These are phyloP conservation scores for Amiota communis DNA, from an alignment of 2,888 invertebrate genomes.

Conservation along the genomic window DNA sequence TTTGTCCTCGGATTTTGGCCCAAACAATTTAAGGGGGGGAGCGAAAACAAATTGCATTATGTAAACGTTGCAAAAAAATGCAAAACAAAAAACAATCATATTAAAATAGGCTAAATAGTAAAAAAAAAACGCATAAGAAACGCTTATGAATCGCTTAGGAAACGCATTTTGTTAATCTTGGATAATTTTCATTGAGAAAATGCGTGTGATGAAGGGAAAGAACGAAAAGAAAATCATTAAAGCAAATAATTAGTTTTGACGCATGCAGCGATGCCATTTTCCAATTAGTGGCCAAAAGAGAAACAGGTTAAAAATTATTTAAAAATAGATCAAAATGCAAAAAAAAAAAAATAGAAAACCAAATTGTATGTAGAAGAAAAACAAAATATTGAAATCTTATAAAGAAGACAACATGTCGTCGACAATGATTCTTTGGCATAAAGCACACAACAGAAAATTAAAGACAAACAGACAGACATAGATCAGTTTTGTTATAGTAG, in stretches of 20 bases:
- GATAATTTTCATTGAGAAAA: slow-evolving; percentile 1
- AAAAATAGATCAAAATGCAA: background rate
- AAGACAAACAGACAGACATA: no score
- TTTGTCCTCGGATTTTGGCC: background rate
- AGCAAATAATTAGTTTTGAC: slow-evolving; percentile 1
- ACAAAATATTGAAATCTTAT: slow-evolving; percentile 7
- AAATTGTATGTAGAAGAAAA: background rate
- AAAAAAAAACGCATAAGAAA: background rate
- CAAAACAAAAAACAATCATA: background rate
- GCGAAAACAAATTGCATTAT: slow-evolving; percentile 1
- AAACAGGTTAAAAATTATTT: slow-evolving; percentile 26
- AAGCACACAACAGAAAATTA: no score
- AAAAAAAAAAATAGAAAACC: background rate
- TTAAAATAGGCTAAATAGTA: background rate
- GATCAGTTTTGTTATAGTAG: no score
- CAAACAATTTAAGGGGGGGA: background rate
- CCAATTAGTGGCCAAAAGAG: slow-evolving; percentile 12
- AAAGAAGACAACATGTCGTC: background rate
- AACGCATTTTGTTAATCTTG: background rate
- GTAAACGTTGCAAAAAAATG: slow-evolving; percentile 1
- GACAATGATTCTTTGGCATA: no score
- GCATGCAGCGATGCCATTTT: slow-evolving; percentile 12
- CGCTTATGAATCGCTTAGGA: background rate
- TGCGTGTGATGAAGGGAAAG: background rate
- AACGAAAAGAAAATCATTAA: background rate